Base-by-base conservation (phyloP, 2,797 vertebrate species). In the Myotis pilosus region DNA sequence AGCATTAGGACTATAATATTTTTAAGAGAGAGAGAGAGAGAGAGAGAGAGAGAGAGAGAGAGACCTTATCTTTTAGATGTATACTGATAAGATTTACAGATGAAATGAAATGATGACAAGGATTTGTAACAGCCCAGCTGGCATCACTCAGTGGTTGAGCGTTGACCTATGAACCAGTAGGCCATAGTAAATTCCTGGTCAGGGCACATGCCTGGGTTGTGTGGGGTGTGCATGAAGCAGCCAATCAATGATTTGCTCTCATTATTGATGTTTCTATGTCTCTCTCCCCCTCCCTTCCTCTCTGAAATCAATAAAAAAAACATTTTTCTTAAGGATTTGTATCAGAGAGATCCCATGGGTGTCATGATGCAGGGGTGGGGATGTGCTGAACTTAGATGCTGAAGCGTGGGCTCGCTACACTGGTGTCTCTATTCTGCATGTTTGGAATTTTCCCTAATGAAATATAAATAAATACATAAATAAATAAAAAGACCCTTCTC, bases 51-150 rank as follows among this genome's bases (percentile, higher is more conserved):
- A 5, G 8, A 71, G 41, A 36, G n/a, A 6, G 20, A 9, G 30
- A 3, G 41, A 8, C 49, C 23, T 83, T 5, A 36, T 33, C 75
- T 55, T 19, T n/a, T 28, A 15, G 36, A 12, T 0, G 2, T 5
- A 0, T 0, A 20, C n/a, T 7, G 62, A 12, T 3, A 49, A 49
- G 33, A 36, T 20, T 68, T 44, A 36, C 1, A 12, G 76, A 16
- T 22, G 13, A 9, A 62, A 11, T 9, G 28, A 51, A 38, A 4
- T 2, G 25, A 68, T 0, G 2, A 22, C 0, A 0, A 8, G 8
- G 23, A 7, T 62, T 11, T 66, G 55, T 62, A 62, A 30, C 28
- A 30, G 28, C 12, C 12, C 12, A 62, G 60, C 28, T 62, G 28
- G 28, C 28, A 62, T 30, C 5, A 5, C 5, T 62, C 28, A 62